Evolutionary conservation across 2,797 vertebrate genomes (phyloP), one percentile per base, ranked within the genome.

Genomic region (Gambusia yucatana): DNA sequence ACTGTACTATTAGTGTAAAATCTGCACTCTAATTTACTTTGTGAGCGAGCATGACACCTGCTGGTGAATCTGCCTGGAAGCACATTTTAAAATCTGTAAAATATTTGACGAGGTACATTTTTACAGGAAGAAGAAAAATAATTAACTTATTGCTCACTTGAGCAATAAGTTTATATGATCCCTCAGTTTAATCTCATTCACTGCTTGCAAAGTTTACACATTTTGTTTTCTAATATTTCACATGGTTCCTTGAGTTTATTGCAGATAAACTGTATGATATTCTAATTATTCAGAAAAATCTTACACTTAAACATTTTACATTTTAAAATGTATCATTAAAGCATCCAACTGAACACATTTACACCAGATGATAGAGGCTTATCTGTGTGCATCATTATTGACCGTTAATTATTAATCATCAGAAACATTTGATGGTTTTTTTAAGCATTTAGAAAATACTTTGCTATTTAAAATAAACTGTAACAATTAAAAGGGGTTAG

Each of bases 41-140:
- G 50, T 65, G 41, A 59, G 30, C 28, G 20, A 84, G n/a, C 10
- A 76, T 73, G 87, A 87, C 91, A 82, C 79, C 88, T 90, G 74
- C 72, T 92, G 86, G 83, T 81, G 39, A 67, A 41, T 65, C 47
- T 76, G 36, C 0, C 0, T 22, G 1, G 41, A n/a, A 69, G 65
- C 39, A 43, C 36, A 67, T 39, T 41, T 25, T 41, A 6, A 41
- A 43, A 41, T 43, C n/a, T 59, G n/a, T 0, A 61, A 61, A 61
- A 61, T 16, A 61, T 61, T 6, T 30, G 28, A 33, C 14, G 6
- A 63, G 16, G 7, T 63, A 36, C 6, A 63, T 17, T 25, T 63
- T 63, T 30, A 63, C 59, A 63, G 6, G 6, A 16, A 63, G 16
- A 63, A 36, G 2, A 17, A 36, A 36, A 63, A 20, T 4, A 1